Percentiles rank a stretch among this genome's conserved stretches.
Conservation (phyloP, 2,797 vertebrate genomes). For the Cryptoprocta ferox region DNA sequence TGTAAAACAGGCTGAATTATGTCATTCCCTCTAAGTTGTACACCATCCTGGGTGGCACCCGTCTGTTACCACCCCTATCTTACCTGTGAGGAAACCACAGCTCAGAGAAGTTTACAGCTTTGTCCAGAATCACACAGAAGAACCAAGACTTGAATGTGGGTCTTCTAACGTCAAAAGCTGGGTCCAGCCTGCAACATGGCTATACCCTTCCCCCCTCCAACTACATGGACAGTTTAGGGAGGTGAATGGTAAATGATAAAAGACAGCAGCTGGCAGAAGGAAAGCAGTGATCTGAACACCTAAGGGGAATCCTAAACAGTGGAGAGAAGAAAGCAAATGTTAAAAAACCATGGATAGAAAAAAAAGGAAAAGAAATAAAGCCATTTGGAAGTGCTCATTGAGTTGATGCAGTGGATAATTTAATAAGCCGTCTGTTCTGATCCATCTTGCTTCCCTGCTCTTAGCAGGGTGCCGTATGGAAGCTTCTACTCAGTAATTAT, state of each 20-base stretch:
- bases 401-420: constrained; percentile 56
- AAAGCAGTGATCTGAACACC: neutral
- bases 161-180: neutral
- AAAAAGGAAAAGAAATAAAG: constrained; percentile 2
- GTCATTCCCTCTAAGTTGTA: neutral
- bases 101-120: neutral
- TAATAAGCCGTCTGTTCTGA: constrained; percentile 34
- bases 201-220: neutral
- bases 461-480: constrained; percentile 14
- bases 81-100: neutral
- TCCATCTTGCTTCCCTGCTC: neutral
- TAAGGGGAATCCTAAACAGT: constrained; percentile 5
- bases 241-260: neutral
- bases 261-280: neutral
- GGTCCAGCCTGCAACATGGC: neutral
- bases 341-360: neutral
- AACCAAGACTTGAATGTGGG: neutral
- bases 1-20: neutral
- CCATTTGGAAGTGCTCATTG: constrained; percentile 47
- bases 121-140: neutral
- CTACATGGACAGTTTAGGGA: neutral
- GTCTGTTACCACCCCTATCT: neutral
- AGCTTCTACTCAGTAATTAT: constrained; percentile 28
- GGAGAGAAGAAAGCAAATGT: constrained; percentile 13
- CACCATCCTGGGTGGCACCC: neutral